phyloP scores from a whole-genome alignment of 2,888 invertebrate genomes.

The Augochlorella aurata region DNA sequence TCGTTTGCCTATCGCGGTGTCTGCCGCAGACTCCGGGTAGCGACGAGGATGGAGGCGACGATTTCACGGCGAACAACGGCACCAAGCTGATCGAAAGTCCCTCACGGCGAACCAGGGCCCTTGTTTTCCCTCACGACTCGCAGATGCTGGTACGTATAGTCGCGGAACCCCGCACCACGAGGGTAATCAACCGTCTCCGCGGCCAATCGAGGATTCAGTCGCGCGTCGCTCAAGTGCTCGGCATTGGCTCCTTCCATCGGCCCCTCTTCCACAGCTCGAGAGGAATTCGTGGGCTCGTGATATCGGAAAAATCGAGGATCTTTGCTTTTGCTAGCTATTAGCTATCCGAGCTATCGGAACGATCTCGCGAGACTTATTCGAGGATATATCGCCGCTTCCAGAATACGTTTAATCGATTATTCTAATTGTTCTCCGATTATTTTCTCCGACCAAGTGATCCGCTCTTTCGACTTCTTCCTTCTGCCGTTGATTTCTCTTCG shows the following conservation, averaged over 20 bases:
- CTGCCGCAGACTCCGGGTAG: constrained; percentile 17
- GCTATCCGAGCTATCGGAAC: neutral
- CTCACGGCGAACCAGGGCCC: constrained; percentile 68
- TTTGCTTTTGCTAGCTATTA: neutral
- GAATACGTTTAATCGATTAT: neutral
- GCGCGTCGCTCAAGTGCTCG: constrained; percentile 25
- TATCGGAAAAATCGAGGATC: neutral
- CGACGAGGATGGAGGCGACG: neutral
- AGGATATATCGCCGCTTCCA: neutral
- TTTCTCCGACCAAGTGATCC: neutral
- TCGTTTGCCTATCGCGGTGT: constrained; percentile 38
- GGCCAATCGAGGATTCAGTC: constrained; percentile 27
- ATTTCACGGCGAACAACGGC: constrained; percentile 18
- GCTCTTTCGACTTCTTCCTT: too few relatives aligned
- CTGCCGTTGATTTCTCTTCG: too few relatives aligned
- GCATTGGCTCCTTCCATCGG: constrained; percentile 15
- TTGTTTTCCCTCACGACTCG: constrained; percentile 72
- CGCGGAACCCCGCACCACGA: constrained; percentile 1
- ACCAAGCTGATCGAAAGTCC: constrained; percentile 30
- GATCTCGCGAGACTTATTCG: neutral
- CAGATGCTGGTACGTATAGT: constrained; percentile 72
- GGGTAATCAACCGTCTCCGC: constrained; percentile 30
- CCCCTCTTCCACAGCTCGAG: neutral
- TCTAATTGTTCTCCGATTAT: neutral
- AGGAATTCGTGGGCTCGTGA: neutral